Evolutionary conservation across 92 coral and sea anemone species (phyloP), one percentile per base, ranked within the genome.

Genomic region (Zoanthus sansibaricus): DNA sequence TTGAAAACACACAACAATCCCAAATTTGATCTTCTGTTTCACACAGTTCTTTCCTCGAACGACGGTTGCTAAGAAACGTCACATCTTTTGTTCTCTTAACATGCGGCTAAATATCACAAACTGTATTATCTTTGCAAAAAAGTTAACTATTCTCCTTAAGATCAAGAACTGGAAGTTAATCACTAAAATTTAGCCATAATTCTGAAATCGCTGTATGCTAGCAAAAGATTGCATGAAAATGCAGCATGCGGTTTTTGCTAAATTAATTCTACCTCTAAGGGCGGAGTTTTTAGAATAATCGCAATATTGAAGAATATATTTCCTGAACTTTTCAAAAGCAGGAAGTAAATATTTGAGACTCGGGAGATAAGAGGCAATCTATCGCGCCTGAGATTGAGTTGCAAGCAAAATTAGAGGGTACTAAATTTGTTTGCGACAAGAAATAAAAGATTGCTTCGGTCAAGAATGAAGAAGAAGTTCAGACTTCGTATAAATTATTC

Each of bases 281-380:
- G 98, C 98, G 98, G 95, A 89, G 94, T 88, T 73, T 87, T 70
- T 70, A 80, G 94, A 91, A 87, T 88, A 88, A 84, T 88, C 89
- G 86, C 89, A 76, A 82, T 70, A 79, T 87, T 89, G 82, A 88
- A 92, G 76, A 87, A 79, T 88, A 90, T 92, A 92, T 94, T 94
- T 94, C 98, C 98, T 93, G 98, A 88, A 75, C 77, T 49, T 89
- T 88, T 88, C 91, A 89, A 86, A 83, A 75, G 89, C 86, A 75
- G 76, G 94, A 91, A 88, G 96, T 91, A 93, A 93, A 94, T 91
- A 91, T 93, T 89, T 92, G 94, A 80, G 82, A 86, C 86, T 78
- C 5, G 54, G 45, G 31, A 92, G 94, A 92, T 92, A 92, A 92
- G 94, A 79, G 80, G 87, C 89, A 70, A 92, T 82, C 86, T 92